Evolutionary conservation across 2,113 vertebrate species (phyloP).

Genomic region (Caretta caretta): DNA sequence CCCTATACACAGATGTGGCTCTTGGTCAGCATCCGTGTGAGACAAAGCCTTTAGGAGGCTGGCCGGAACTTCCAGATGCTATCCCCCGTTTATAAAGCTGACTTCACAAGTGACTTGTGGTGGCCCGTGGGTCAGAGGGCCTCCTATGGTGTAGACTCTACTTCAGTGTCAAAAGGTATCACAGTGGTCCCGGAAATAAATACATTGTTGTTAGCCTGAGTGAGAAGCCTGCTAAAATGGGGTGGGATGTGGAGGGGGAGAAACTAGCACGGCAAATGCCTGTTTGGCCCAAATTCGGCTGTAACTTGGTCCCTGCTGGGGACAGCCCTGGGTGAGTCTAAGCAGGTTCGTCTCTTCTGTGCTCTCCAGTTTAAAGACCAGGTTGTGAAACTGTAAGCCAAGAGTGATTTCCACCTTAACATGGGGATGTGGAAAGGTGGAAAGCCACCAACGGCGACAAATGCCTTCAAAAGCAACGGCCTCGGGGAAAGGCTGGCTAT

Average conservation of each 20-base stretch:
- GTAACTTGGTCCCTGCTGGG: not conserved
- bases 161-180: not conserved
- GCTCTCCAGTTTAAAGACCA: not conserved
- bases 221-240: accelerated
- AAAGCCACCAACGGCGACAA: accelerated
- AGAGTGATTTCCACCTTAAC: accelerated
- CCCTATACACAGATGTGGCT: not conserved
- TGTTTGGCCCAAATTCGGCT: not conserved
- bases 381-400: accelerated
- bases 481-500: not conserved
- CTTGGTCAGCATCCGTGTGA: accelerated
- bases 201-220: accelerated
- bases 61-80: accelerated
- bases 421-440: not conserved
- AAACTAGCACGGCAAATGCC: accelerated
- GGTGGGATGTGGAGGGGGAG: not conserved
- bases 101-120: not conserved
- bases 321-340: not conserved
- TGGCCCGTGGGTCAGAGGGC: not conserved
- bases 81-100: accelerated
- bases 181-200: not conserved
- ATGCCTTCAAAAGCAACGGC: not conserved
- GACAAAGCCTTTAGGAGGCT: accelerated
- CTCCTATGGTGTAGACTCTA: not conserved
- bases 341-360: not conserved